Percentiles rank a stretch among this genome's conserved stretches.
Conservation (phyloP, 1,140 invertebrate species). For the Aradophagus sp. region DNA sequence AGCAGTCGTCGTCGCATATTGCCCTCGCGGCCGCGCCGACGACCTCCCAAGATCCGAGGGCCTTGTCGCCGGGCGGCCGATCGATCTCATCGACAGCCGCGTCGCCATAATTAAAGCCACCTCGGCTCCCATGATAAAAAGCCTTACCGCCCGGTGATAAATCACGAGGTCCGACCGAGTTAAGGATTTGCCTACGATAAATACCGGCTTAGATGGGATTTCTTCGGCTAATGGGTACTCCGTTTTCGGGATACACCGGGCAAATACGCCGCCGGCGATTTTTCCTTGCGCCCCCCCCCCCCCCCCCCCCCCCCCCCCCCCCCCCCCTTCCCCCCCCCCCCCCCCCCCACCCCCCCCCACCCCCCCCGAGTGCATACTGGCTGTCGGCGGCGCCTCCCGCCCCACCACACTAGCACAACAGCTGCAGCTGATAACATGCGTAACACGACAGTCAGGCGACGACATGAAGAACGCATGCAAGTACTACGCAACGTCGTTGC, state of each 20-base stretch:
- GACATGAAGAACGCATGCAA: no score
- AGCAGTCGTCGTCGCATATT: constrained; percentile 67
- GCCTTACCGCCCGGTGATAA: constrained; percentile 54
- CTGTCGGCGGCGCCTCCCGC: no score
- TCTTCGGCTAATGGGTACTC: constrained; percentile 42
- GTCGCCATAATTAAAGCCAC: constrained; percentile 56
- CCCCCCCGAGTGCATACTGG: no score
- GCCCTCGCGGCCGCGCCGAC: constrained; percentile 46
- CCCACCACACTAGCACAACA: no score
- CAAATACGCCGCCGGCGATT: constrained; percentile 6
- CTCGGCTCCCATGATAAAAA: constrained; percentile 51
- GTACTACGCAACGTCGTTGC: no score
- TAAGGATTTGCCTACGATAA: constrained; percentile 55
- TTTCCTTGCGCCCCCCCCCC: no score
- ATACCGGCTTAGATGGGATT: constrained; percentile 49
- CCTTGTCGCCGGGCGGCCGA: constrained; percentile 54
- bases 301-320: no score
- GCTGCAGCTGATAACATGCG: no score
- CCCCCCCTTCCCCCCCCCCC: no score
- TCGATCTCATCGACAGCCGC: constrained; percentile 57
- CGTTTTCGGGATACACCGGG: constrained; percentile 33
- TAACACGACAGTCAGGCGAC: no score
- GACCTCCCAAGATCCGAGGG: no score
- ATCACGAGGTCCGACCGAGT: constrained; percentile 52
- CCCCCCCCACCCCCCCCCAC: no score